Percentiles rank a stretch among this genome's conserved stretches.
Conservation (phyloP, 2,113 vertebrate species). For the Perca fluviatilis region DNA sequence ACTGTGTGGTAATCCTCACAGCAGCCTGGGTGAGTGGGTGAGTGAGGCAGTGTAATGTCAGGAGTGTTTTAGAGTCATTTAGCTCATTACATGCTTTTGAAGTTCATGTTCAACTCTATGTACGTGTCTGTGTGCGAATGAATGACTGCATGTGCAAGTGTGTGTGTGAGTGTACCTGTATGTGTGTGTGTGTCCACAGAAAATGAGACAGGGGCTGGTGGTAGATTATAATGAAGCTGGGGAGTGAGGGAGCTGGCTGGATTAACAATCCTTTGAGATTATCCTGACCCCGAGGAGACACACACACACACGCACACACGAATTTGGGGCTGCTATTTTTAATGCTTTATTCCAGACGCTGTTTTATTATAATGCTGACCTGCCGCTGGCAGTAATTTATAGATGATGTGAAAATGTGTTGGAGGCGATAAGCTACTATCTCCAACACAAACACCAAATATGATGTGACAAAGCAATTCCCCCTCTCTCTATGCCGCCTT, state of each 20-base stretch:
- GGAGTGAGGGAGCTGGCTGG: slow-evolving; percentile 67
- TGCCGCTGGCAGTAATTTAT: slow-evolving; percentile 49
- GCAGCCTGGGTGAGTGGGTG: too few species aligned
- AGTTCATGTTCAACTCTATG: neutral
- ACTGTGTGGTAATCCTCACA: too few species aligned
- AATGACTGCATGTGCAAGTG: neutral
- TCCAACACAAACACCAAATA: slow-evolving; percentile 55
- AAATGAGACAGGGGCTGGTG: slow-evolving; percentile 54
- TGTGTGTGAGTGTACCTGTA: neutral
- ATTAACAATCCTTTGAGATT: slow-evolving; percentile 73
- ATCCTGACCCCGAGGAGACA: slow-evolving; percentile 40
- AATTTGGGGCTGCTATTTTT: slow-evolving; percentile 54
- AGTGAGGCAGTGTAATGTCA: too few species aligned
- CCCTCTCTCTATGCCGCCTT: neutral
- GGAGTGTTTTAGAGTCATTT: too few species aligned
- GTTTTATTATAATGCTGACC: slow-evolving; percentile 31
- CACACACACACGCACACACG: neutral
- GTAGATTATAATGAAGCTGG: slow-evolving; percentile 69
- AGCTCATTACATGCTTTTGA: neutral
- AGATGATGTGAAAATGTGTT: slow-evolving; percentile 54
- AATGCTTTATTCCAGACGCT: slow-evolving; percentile 42
- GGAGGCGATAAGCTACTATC: slow-evolving; percentile 40
- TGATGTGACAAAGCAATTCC: slow-evolving; percentile 59
- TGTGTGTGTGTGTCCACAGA: slow-evolving; percentile 38
- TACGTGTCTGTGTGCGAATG: neutral